Evolutionary conservation across 2,888 invertebrate species (phyloP).

Genomic region (Branchipolynoe longqiensis): DNA sequence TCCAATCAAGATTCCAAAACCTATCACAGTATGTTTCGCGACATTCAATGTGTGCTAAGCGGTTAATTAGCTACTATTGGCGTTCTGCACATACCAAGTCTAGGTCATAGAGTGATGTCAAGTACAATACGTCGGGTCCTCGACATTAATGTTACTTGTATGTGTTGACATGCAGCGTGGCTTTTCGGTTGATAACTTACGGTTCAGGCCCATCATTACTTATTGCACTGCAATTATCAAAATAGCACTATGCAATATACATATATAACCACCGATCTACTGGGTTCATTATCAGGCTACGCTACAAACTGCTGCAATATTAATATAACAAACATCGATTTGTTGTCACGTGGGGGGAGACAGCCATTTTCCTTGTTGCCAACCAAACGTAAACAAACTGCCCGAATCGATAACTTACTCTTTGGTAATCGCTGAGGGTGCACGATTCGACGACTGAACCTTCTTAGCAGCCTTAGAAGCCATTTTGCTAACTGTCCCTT

Average conservation of each 20-base stretch:
- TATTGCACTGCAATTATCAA: conserved; percentile 12
- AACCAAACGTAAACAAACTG: conserved; percentile 46
- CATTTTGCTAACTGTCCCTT: conserved; percentile 65
- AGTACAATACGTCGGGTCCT: too few species aligned
- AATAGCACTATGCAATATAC: too few species aligned
- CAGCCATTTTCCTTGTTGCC: conserved; percentile 56
- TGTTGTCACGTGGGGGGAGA: conserved; percentile 33
- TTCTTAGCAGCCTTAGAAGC: conserved; percentile 75
- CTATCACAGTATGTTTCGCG: too few species aligned
- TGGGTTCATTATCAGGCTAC: too few species aligned
- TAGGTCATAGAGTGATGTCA: too few species aligned
- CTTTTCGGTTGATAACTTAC: not conserved
- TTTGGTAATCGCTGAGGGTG: conserved; percentile 75
- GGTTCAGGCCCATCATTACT: not conserved
- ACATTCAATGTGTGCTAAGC: too few species aligned
- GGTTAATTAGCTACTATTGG: too few species aligned
- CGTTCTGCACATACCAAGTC: too few species aligned
- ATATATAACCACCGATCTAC: too few species aligned
- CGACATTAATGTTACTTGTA: too few species aligned
- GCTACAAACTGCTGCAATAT: too few species aligned
- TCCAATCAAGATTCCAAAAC: too few species aligned
- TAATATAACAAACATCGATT: not conserved
- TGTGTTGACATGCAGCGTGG: not conserved
- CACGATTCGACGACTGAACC: conserved; percentile 72
- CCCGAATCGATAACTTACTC: conserved; percentile 71